A percentile compares a stretch with the other conserved stretches of the same genome.
These are phyloP conservation scores for Scatophagus argus DNA, from an alignment of 2,113 vertebrate species.

Conservation along the genomic window DNA sequence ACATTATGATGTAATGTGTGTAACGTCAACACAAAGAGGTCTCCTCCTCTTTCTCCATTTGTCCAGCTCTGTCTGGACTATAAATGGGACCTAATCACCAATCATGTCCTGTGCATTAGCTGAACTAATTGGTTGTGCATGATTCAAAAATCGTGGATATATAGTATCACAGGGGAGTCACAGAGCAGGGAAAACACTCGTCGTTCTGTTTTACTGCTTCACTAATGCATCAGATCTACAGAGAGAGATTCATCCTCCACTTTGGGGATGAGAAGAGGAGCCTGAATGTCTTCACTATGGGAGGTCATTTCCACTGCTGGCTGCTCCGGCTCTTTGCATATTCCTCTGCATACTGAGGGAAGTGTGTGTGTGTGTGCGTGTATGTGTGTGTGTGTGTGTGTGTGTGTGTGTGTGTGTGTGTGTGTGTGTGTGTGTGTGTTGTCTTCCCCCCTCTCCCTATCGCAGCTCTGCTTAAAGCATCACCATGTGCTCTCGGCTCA, in stretches of 20 bases:
- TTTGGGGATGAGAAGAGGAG: background rate
- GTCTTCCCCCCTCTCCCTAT: background rate
- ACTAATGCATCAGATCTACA: background rate
- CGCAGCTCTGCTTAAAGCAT: constrained; percentile 36
- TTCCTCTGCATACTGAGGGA: constrained; percentile 27
- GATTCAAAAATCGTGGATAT: background rate
- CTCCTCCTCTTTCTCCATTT: background rate
- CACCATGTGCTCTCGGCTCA: constrained; percentile 25
- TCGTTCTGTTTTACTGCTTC: constrained; percentile 14
- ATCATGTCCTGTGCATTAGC: constrained; percentile 48
- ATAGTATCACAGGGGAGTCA: background rate
- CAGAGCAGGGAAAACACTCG: background rate
- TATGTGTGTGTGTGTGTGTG: constrained; percentile 8
- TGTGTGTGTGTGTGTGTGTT: constrained; percentile 5
- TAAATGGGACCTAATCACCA: constrained; percentile 14
- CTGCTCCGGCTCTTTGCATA: constrained; percentile 27
- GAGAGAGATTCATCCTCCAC: background rate
- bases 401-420: constrained; percentile 12
- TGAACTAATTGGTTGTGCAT: constrained; percentile 22
- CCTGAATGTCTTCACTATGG: constrained; percentile 21
- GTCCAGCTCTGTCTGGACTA: background rate
- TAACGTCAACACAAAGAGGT: constrained; percentile 16
- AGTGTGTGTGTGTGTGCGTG: constrained; percentile 9
- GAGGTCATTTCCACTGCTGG: constrained; percentile 26
- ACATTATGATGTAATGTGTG: background rate